Evolutionary conservation across 53 echinoderm and acorn worm species (phyloP), one percentile per base, ranked within the genome.

Genomic region (Henricia sp.): DNA sequence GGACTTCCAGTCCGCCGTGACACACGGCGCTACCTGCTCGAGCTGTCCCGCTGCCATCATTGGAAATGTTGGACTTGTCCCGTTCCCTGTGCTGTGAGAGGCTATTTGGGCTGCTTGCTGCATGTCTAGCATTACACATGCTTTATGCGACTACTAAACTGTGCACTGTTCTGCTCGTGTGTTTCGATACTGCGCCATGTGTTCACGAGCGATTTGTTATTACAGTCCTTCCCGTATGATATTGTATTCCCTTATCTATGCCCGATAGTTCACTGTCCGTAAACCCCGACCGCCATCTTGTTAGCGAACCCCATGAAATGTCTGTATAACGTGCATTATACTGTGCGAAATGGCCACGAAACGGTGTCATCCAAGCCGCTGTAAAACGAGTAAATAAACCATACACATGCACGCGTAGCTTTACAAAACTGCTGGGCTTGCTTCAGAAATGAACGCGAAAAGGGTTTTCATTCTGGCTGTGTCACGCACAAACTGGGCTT

Each of bases 211-310:
- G 35, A 37, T 37, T 37, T 55, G 39, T 53, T 11, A 74, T 38
- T 38, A 19, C 60, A 60, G 9, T 0, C 64, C 33, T 10, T 10
- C 35, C 64, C 8, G 32, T 35, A 33, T 23, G n/a, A n/a, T n/a
- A n/a, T n/a, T n/a, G n/a, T n/a, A n/a, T n/a, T 12, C 26, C 37
- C 36, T 74, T 74, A 56, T 74, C 55, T 36, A 56, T 53, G 38
- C 27, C 23, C 23, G 37, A 20, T 23, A 39, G 77, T 77, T 77
- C 77, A 77, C 58, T 77, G 77, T 59, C 58, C 60, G 77, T 4
- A 12, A 16, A 17, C 5, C 54, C 24, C 77, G 73, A 73, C 73
- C 73, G 73, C 73, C 73, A 73, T 73, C 73, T 73, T 73, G 73
- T 24, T 48, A 35, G 73, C 54, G 29, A 37, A 67, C n/a, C n/a